phyloP scores from a whole-genome alignment of 2,113 vertebrate species.

The Triplophysa rosa region DNA sequence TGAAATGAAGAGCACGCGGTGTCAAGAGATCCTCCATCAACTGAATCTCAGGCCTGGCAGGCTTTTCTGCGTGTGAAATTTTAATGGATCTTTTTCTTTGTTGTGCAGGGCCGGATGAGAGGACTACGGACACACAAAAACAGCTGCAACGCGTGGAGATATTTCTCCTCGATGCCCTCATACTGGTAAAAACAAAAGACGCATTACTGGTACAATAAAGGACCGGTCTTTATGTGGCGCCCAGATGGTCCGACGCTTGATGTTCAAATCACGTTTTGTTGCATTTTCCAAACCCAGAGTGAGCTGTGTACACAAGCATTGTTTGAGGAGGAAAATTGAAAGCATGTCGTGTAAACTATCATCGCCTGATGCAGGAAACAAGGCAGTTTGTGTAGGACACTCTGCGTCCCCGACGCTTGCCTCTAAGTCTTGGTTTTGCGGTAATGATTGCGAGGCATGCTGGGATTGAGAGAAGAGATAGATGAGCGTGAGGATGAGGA shows the following conservation, averaged over 20 bases:
- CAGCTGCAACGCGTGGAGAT: slow-evolving; percentile 42
- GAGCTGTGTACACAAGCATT: slow-evolving; percentile 78
- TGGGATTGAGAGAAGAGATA: slow-evolving; percentile 33
- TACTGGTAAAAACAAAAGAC: slow-evolving; percentile 60
- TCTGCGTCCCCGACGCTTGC: slow-evolving; percentile 58
- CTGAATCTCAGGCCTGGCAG: slow-evolving; percentile 38
- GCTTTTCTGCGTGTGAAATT: slow-evolving; percentile 32
- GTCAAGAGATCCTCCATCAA: slow-evolving; percentile 54
- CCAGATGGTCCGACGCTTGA: slow-evolving; percentile 74
- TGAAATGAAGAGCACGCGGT: slow-evolving; percentile 60
- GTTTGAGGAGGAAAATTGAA: slow-evolving; percentile 83
- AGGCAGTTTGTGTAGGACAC: slow-evolving; percentile 64
- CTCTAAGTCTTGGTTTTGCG: slow-evolving; percentile 55
- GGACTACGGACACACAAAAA: slow-evolving; percentile 50
- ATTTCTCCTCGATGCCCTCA: slow-evolving; percentile 48
- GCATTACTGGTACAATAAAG: slow-evolving; percentile 63
- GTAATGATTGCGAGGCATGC: slow-evolving; percentile 48
- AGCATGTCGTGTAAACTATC: slow-evolving; percentile 76
- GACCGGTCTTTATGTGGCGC: slow-evolving; percentile 71
- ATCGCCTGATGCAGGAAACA: slow-evolving; percentile 71
- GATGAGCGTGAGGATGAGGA: slow-evolving; percentile 33
- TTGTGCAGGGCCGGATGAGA: slow-evolving; percentile 31
- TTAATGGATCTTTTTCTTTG: slow-evolving; percentile 47
- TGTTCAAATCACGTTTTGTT: slow-evolving; percentile 78
- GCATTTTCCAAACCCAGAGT: slow-evolving; percentile 72